These are phyloP conservation scores for Acromyrmex echinatior DNA, from an alignment of 1,140 invertebrate genomes.

Conservation along the genomic window DNA sequence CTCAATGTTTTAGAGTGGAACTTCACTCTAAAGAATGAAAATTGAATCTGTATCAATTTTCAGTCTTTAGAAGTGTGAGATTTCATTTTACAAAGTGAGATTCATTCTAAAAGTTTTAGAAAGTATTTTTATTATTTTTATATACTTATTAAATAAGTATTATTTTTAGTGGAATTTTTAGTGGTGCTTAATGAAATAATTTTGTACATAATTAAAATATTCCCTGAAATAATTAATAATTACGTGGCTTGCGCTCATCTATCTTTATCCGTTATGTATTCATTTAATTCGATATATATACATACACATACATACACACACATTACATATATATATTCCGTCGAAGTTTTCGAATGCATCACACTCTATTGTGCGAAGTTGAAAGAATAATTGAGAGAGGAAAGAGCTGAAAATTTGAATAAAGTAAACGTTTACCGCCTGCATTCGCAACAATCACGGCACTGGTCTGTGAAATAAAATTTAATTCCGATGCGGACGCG, in stretches of 20 bases:
- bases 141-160: not conserved
- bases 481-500: conserved; percentile 30
- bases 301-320: not conserved
- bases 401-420: conserved; percentile 8
- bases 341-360: not conserved
- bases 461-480: conserved; percentile 48
- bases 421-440: conserved; percentile 41
- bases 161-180: not conserved
- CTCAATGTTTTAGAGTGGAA: no score
- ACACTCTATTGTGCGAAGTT: conserved; percentile 15
- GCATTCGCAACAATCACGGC: conserved; percentile 32
- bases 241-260: no score
- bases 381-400: conserved; percentile 32
- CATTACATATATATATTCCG: not conserved
- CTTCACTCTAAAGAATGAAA: no score
- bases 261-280: not conserved
- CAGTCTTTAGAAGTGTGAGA: no score
- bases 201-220: not conserved
- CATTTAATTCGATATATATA: not conserved
- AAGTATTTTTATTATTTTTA: not conserved
- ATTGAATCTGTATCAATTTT: no score
- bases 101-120: no score
- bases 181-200: not conserved
- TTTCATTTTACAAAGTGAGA: no score
- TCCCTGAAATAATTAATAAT: not conserved